Evolutionary conservation across 2,113 vertebrate genomes (phyloP).

Genomic region (Ciconia maguari): DNA sequence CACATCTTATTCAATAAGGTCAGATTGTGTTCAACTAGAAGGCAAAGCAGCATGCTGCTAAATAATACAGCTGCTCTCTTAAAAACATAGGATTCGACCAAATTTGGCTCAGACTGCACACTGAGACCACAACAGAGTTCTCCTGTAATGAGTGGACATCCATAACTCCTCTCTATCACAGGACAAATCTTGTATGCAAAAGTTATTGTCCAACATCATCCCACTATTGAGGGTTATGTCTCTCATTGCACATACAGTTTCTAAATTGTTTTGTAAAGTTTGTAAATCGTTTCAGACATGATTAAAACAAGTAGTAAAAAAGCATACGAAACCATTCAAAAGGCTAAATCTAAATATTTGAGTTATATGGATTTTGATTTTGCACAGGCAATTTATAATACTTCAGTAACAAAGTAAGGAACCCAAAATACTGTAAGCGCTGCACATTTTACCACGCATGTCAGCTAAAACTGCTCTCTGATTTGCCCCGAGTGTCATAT

Average conservation of each 20-base stretch:
- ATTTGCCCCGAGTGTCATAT: background rate
- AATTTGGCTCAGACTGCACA: background rate
- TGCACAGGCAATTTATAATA: background rate
- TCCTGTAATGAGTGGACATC: background rate
- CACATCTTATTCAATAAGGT: background rate
- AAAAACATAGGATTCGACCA: background rate
- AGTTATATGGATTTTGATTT: background rate
- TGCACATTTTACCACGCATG: background rate
- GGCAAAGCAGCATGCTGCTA: background rate
- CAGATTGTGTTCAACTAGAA: background rate
- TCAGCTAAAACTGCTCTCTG: background rate
- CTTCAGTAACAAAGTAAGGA: constrained; percentile 16
- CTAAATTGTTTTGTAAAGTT: background rate
- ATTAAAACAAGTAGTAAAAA: background rate
- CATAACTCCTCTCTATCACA: background rate
- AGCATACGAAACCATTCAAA: accelerated
- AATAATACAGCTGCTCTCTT: background rate
- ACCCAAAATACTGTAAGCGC: background rate
- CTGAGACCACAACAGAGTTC: background rate
- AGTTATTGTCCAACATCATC: background rate
- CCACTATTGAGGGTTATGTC: background rate
- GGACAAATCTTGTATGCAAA: background rate
- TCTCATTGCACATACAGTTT: background rate
- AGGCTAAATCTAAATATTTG: background rate
- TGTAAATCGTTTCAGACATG: background rate